A percentile compares a stretch with the other conserved stretches of the same genome.
phyloP scores from a whole-genome alignment of 1,140 invertebrate species.

The Hesperophylax magnus region DNA sequence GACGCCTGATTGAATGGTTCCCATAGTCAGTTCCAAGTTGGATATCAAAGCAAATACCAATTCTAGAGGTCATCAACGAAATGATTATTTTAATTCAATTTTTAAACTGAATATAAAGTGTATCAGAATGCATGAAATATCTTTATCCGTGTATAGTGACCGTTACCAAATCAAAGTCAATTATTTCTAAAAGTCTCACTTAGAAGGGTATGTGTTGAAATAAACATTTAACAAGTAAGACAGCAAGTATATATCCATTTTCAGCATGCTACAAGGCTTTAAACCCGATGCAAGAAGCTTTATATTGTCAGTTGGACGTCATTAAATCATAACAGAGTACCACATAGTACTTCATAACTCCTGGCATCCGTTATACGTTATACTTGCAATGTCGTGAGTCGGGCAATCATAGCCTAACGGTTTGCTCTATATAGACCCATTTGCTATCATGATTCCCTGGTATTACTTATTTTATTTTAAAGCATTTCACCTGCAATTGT shows the following conservation, averaged over 20 bases:
- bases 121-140: no score
- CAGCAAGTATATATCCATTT: background rate
- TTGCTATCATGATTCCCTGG: slow-evolving; percentile 1
- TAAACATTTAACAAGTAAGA: background rate
- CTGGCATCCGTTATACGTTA: background rate
- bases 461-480: slow-evolving; percentile 25
- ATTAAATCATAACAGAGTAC: background rate
- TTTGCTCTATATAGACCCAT: slow-evolving; percentile 17
- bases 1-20: no score
- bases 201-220: no score
- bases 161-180: no score
- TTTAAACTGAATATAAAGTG: no score
- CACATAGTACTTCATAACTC: background rate
- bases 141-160: no score
- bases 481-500: slow-evolving; percentile 16
- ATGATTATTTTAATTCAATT: no score
- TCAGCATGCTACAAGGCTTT: no score
- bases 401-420: slow-evolving; percentile 12
- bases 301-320: background rate
- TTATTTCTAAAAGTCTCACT: no score
- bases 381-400: slow-evolving; percentile 6
- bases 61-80: no score
- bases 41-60: no score
- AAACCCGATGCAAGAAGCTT: background rate
- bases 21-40: no score